Base-by-base conservation (phyloP, 2,888 invertebrate genomes). In the Stramonita haemastoma region DNA sequence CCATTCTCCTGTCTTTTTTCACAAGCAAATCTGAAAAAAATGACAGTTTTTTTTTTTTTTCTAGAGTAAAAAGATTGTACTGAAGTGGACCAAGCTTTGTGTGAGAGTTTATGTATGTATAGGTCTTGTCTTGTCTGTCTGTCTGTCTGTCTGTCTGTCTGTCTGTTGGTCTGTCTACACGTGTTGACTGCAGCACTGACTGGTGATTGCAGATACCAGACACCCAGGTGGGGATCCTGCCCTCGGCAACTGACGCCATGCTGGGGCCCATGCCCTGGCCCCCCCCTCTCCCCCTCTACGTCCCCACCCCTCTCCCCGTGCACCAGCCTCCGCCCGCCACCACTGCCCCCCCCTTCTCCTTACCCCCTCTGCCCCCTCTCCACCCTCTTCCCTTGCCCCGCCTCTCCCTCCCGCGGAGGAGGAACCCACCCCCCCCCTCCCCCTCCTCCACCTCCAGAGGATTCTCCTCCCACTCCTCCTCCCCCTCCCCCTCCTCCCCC, bases 381-480 rank as follows among this genome's bases (percentile, higher is more conserved):
- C 92, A 90, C 6, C 93, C 93, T 13, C 92, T 93, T 22, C 93
- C 4, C 86, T 91, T 1, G 93, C 92, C 17, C 92, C 92, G 0
- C 93, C 92, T 0, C 90, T 91, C 17, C 94, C 91, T 34, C 90
- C 91, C 11, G 91, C 91, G 34, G 91, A 91, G 11, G 91, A 91
- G 22, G 92, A 91, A 15, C 29, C 92, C 93, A 29, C 92, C 90
- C 36, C 92, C 86, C 89, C 4, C 86, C 66, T 66, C 66, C 26
- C 4, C 85, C 85, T 5, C 85, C 85, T 29, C 57, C 17, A 29
- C 85, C 89, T 86, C 46, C 46, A 8, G 46, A 46, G 46, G 46
- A 46, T 8, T 2, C 46, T 8, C 19, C 89, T 83, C 32, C 87
- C 83, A 19, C 73, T 73, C 70, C 70, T 17, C 70, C 26, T 5